Percentiles rank a stretch among this genome's conserved stretches.
Evolutionary conservation across 92 coral and sea anemone species (phyloP).

Genomic region (Porites cylindrica): DNA sequence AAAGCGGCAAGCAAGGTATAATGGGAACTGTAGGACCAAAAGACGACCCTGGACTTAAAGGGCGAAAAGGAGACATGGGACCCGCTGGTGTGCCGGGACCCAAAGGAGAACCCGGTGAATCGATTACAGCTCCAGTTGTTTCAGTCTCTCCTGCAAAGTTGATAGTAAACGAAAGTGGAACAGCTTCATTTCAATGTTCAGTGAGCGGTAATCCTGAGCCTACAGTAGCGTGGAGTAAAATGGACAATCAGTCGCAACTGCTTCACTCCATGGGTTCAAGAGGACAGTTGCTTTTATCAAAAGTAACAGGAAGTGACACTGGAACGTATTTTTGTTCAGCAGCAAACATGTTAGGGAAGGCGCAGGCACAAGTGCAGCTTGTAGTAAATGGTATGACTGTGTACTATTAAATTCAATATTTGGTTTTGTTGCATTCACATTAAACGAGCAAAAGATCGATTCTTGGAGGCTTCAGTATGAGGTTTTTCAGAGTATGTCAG

Average conservation of each 20-base stretch:
- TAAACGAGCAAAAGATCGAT: too few relatives aligned
- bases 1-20: conserved; percentile 7
- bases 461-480: too few relatives aligned
- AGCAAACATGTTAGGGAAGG: conserved; percentile 25
- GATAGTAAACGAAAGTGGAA: conserved; percentile 1
- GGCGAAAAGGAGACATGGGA: conserved; percentile 15
- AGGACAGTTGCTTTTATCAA: not conserved
- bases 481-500: too few relatives aligned
- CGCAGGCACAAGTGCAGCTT: not conserved
- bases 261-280: not conserved
- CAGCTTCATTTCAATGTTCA: conserved; percentile 17
- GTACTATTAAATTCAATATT: not conserved
- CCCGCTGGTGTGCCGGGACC: conserved; percentile 2
- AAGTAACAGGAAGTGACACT: not conserved
- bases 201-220: conserved; percentile 7
- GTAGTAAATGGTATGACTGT: not conserved
- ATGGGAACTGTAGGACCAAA: not conserved
- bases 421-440: not conserved
- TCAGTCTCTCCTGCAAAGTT: conserved; percentile 1
- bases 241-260: not conserved
- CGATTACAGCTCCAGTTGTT: conserved; percentile 14
- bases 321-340: conserved; percentile 27
- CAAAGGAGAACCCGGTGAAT: conserved; percentile 31
- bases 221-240: conserved; percentile 4
- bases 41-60: not conserved